Base-by-base conservation (phyloP, 92 coral and sea anemone genomes). In the Bergia sp. region DNA sequence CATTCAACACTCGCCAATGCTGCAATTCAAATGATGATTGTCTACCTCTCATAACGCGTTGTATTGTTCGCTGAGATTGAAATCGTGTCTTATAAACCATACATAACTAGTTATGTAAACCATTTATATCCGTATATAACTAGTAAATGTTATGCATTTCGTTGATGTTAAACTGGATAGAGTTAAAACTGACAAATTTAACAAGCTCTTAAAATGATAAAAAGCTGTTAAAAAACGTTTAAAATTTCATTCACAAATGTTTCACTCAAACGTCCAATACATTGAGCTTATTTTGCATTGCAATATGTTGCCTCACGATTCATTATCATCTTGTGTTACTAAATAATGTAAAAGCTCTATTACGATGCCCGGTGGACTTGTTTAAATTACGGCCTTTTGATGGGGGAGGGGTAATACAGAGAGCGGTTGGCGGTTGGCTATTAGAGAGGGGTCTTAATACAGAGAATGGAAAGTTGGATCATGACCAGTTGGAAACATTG, bases 241-340 rank as follows among this genome's bases (percentile, higher is more conserved):
- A 57, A 80, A 36, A 21, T 42, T 80, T 53, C 72, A 57, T 80
- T 80, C 71, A 43, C 83, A 79, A 29, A 16, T 79, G 66, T 53
- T 18, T 58, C 53, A 18, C 77, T 20, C 50, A 37, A 20, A 15
- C 37, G 18, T 29, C 42, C 38, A 65, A 7, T 15, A 1, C 44
- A 3, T 39, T 47, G 2, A 12, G 45, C 45, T 84, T 71, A 47
- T 20, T 5, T 44, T 9, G 13, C 87, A 47, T 21, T 83, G 42
- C 40, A 44, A 6, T 45, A 20, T 71, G 79, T 43, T 84, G 61
- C 23, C 15, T 12, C 77, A 36, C 38, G 18, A 15, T 47, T 23
- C 21, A 21, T 82, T 3, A 21, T 82, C 37, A 5, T 71, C 6
- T 69, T 21, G 45, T 44, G 37, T 44, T 84, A 61, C 69, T 61